Evolutionary conservation across 2,113 vertebrate genomes (phyloP), one percentile per base, ranked within the genome.

Genomic region (Ammodytes dubius): DNA sequence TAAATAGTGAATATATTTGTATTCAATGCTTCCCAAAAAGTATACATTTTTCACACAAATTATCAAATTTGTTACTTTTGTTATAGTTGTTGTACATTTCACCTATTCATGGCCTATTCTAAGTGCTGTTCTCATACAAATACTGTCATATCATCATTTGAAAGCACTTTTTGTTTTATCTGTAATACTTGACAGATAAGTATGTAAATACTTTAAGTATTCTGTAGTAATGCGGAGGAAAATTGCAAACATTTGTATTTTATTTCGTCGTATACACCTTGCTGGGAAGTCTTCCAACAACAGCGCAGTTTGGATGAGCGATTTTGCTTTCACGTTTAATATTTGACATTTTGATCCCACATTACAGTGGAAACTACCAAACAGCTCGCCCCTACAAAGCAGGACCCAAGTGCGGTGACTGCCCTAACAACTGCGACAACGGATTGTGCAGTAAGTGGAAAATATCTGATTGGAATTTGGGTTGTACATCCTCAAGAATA

Each of bases 371-470:
- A 63, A 95, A 94, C 82, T 66, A 50, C 53, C 66, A 84, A 52
- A 56, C 52, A 0, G 1, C 59, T 10, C 17, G 11, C 0, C 92
- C 93, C 54, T 94, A 94, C 83, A 82, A 75, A 10, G 4, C 68
- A 8, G 91, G 92, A 61, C 54, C 66, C 6, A 3, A 81, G 37
- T 94, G 95, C 7, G 54, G 6, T 3, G 88, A 91, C 52, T 95
- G 92, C 17, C 86, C 86, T 14, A 53, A 72, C 0, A 54, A 71
- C 42, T 95, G 93, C 46, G 81, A 93, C 13, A 79, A 88, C 60
- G 88, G 87, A 37, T 83, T 93, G 76, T 93, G 94, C 85, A 89
- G 89, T 93, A 82, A 92, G 90, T 93, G 15, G 17, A 45, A 43
- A 58, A 66, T 37, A 37, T 35, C 2, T 50, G 35, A 50, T n/a